These are phyloP conservation scores for Podarcis cretensis DNA, from an alignment of 2,113 vertebrate species.

Conservation along the genomic window DNA sequence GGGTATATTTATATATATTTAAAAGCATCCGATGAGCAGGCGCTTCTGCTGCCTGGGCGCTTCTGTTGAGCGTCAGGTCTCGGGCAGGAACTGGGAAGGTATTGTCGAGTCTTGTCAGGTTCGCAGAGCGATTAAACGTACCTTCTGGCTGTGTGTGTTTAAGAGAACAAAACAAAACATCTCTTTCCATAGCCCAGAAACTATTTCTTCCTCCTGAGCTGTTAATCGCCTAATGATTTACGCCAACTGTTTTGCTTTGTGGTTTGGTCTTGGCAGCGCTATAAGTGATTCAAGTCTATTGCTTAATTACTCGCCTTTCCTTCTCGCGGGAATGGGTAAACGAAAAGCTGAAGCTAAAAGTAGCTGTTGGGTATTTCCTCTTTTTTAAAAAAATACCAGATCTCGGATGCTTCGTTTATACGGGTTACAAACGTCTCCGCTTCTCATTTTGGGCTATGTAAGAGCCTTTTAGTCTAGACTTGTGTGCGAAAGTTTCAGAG, in stretches of 20 bases:
- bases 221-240: slow-evolving; percentile 36
- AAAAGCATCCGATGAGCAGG: too few species aligned
- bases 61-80: slow-evolving; percentile 37
- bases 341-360: background rate
- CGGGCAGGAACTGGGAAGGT: slow-evolving; percentile 32
- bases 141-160: slow-evolving; percentile 16
- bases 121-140: slow-evolving; percentile 29
- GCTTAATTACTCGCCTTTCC: slow-evolving; percentile 54
- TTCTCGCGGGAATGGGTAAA: background rate
- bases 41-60: background rate
- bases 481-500: background rate
- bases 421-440: background rate
- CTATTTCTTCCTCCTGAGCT: slow-evolving; percentile 32
- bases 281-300: slow-evolving; percentile 40
- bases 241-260: slow-evolving; percentile 28
- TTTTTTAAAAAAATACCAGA: background rate
- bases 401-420: background rate
- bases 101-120: slow-evolving; percentile 28
- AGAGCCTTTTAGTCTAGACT: background rate
- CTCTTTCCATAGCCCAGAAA: slow-evolving; percentile 23
- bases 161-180: background rate
- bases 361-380: background rate
- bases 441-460: background rate
- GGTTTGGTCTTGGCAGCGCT: slow-evolving; percentile 46
- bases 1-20: too few species aligned